phyloP scores from a whole-genome alignment of 2,797 vertebrate genomes.

The Gymnoscopelus microlampas region DNA sequence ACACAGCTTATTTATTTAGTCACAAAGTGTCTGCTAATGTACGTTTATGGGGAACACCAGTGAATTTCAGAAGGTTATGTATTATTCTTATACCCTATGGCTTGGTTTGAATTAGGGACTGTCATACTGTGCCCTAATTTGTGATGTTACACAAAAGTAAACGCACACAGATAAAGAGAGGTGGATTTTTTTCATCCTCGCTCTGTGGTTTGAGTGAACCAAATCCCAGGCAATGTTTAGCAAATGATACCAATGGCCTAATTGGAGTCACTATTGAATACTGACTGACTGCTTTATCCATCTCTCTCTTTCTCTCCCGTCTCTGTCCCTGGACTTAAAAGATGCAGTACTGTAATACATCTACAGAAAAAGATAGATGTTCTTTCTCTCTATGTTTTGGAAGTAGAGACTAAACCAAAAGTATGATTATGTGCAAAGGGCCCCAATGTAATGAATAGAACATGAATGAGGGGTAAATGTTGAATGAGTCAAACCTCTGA shows the following conservation, averaged over 20 bases:
- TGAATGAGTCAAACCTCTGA: constrained; percentile 70
- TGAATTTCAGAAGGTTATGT: no score
- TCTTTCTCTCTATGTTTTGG: constrained; percentile 10
- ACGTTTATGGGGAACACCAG: no score
- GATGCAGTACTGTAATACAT: constrained; percentile 27
- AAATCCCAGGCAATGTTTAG: constrained; percentile 64
- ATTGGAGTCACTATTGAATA: constrained; percentile 46
- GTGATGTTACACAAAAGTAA: no score
- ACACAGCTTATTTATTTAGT: no score
- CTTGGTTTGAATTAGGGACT: no score
- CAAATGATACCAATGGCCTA: constrained; percentile 47
- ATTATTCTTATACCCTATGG: no score
- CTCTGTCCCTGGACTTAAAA: constrained; percentile 29
- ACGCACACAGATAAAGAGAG: constrained; percentile 7
- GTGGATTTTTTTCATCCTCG: constrained; percentile 27
- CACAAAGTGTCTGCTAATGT: no score
- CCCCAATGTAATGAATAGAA: constrained; percentile 73
- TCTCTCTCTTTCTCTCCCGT: not conserved
- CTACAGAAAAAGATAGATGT: constrained; percentile 22
- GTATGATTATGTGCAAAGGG: constrained; percentile 52
- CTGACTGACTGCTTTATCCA: no score
- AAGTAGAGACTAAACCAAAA: constrained; percentile 52
- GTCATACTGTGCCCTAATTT: no score
- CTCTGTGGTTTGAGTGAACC: constrained; percentile 45
- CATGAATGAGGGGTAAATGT: constrained; percentile 73